These are phyloP conservation scores for Lucilia cuprina DNA, from an alignment of 1,140 invertebrate genomes.

Conservation along the genomic window DNA sequence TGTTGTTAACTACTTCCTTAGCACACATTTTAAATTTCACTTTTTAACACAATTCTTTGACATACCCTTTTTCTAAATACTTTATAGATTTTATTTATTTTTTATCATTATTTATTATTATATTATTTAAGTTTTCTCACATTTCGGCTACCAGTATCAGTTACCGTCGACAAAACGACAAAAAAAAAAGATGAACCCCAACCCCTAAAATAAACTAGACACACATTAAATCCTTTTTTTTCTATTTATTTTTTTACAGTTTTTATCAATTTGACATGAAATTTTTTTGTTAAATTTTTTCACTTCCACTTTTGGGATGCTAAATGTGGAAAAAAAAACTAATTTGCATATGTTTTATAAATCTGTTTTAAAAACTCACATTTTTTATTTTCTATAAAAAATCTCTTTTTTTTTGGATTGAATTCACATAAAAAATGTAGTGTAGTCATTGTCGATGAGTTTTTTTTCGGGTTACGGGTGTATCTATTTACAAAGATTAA, in stretches of 20 bases:
- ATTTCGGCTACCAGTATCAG: not conserved
- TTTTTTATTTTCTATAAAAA: conserved; percentile 7
- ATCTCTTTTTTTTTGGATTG: not conserved
- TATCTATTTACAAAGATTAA: conserved; percentile 31
- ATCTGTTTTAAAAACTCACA: not conserved
- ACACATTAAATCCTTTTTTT: conserved; percentile 17
- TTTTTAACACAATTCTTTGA: not conserved
- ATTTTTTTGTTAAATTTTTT: not conserved
- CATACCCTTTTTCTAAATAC: not conserved
- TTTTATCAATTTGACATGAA: conserved; percentile 2
- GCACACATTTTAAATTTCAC: not conserved
- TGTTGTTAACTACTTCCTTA: not conserved
- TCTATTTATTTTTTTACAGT: not conserved
- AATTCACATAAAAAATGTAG: conserved; percentile 19
- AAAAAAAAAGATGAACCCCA: not conserved
- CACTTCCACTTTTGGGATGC: too few relatives aligned
- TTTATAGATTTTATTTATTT: not conserved
- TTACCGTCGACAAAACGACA: not conserved
- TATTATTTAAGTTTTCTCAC: not conserved
- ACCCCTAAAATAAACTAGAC: not conserved
- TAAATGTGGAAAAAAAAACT: not conserved
- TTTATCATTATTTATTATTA: not conserved
- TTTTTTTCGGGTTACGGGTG: not conserved
- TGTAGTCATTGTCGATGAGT: not conserved
- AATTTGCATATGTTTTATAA: conserved; percentile 26